A percentile compares a stretch with the other conserved stretches of the same genome.
phyloP scores from a whole-genome alignment of 2,888 invertebrate genomes.

The Penaeus monodon region DNA sequence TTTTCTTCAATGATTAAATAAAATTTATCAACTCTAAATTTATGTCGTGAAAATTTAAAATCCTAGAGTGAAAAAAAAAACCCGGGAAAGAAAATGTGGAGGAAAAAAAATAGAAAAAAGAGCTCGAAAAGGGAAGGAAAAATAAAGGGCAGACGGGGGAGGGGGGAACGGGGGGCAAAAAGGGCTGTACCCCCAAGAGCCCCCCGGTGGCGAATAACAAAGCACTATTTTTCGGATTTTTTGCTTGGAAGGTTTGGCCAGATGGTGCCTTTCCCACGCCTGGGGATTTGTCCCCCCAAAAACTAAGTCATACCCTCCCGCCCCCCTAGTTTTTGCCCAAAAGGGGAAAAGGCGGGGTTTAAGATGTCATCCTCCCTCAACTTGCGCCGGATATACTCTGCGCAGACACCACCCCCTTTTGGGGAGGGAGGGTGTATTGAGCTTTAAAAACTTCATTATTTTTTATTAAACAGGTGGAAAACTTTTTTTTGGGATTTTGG shows the following conservation, averaged over 20 bases:
- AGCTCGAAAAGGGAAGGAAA: too few relatives aligned
- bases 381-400: conserved; percentile 85
- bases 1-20: too few relatives aligned
- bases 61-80: too few relatives aligned
- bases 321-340: conserved; percentile 73
- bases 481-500: too few relatives aligned
- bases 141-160: too few relatives aligned
- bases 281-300: conserved; percentile 83
- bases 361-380: conserved; percentile 81
- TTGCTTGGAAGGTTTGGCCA: conserved; percentile 82
- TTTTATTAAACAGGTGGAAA: neutral
- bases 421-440: conserved; percentile 30
- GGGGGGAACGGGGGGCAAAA: neutral
- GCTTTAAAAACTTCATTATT: neutral
- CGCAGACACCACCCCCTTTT: conserved; percentile 89
- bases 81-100: too few relatives aligned
- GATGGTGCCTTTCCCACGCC: conserved; percentile 88
- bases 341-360: conserved; percentile 77
- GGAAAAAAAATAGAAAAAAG: too few relatives aligned
- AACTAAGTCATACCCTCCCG: conserved; percentile 70
- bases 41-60: too few relatives aligned
- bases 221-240: conserved; percentile 83
- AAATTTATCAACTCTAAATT: too few relatives aligned
- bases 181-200: conserved; percentile 75
- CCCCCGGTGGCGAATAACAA: conserved; percentile 89